phyloP scores from a whole-genome alignment of 2,113 vertebrate genomes.

The Mirza zaza region DNA sequence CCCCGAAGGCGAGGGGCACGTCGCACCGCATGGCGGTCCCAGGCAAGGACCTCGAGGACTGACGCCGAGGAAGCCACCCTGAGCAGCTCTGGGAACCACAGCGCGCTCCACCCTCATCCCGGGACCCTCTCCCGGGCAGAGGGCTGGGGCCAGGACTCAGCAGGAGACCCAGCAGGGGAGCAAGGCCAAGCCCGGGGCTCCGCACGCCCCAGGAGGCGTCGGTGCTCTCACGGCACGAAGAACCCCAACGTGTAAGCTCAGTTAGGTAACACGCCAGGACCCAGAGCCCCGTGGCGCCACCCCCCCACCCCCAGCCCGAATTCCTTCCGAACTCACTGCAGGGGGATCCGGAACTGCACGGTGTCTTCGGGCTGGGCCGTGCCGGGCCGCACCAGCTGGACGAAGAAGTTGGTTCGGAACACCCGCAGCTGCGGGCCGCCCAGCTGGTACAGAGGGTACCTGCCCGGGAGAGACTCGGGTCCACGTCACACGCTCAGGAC shows the following conservation, averaged over 20 bases:
- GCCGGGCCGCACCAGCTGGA: constrained; percentile 93
- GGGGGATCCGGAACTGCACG: constrained; percentile 94
- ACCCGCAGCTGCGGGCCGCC: constrained; percentile 95
- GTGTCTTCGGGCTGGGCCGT: constrained; percentile 91
- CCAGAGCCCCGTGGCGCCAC: neutral
- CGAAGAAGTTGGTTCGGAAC: constrained; percentile 94
- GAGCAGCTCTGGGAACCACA: neutral
- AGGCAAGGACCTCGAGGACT: neutral
- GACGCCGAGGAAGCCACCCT: neutral
- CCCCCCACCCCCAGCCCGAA: neutral
- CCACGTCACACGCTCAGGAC: fast-evolving
- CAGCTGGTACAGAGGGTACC: constrained; percentile 93
- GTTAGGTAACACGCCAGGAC: neutral
- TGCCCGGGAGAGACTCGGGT: constrained; percentile 64
- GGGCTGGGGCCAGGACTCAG: neutral
- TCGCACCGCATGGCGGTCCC: neutral
- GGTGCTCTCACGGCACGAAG: neutral
- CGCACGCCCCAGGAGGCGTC: neutral
- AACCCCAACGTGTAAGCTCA: neutral
- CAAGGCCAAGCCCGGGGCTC: neutral
- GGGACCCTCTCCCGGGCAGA: constrained; percentile 21
- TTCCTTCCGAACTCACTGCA: constrained; percentile 90
- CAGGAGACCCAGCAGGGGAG: neutral
- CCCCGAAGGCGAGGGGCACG: neutral
- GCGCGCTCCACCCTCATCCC: neutral